Evolutionary conservation across 2,797 vertebrate genomes (phyloP).

Genomic region (Spatula versicolor): DNA sequence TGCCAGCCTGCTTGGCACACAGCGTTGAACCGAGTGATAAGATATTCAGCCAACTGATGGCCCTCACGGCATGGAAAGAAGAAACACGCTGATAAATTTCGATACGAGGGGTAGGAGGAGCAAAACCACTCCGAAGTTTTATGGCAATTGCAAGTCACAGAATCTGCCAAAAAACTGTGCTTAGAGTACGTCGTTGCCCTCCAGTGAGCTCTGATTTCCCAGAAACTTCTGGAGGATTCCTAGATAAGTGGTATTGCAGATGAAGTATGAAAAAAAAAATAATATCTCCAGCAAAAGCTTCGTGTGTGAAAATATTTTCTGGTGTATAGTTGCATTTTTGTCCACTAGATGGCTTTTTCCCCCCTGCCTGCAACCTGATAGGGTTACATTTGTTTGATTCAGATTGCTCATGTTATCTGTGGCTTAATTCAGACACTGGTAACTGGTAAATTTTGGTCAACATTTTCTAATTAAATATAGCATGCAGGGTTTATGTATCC

Average conservation of each 20-base stretch:
- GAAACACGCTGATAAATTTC: slow-evolving; percentile 30
- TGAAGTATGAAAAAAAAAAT: neutral
- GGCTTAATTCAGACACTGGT: neutral
- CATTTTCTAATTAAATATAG: neutral
- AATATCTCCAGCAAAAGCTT: neutral
- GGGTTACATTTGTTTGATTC: neutral
- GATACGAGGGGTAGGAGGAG: neutral
- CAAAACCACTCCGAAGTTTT: neutral
- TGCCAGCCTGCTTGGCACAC: neutral
- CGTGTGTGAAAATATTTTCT: neutral
- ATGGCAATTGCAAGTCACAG: neutral
- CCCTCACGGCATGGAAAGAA: neutral
- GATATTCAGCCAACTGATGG: neutral
- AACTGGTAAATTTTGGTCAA: neutral
- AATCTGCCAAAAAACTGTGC: neutral
- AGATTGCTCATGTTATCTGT: neutral
- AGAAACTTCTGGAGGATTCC: neutral
- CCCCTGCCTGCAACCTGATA: neutral
- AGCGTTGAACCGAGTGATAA: neutral
- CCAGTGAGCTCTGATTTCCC: neutral
- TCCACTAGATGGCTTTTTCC: slow-evolving; percentile 61
- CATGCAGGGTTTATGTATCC: neutral
- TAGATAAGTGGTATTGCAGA: neutral
- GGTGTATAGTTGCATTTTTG: slow-evolving; percentile 28
- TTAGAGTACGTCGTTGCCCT: neutral